A percentile compares a stretch with the other conserved stretches of the same genome.
Conservation (phyloP, 2,113 vertebrate species). For the Planiliza haematocheilus region DNA sequence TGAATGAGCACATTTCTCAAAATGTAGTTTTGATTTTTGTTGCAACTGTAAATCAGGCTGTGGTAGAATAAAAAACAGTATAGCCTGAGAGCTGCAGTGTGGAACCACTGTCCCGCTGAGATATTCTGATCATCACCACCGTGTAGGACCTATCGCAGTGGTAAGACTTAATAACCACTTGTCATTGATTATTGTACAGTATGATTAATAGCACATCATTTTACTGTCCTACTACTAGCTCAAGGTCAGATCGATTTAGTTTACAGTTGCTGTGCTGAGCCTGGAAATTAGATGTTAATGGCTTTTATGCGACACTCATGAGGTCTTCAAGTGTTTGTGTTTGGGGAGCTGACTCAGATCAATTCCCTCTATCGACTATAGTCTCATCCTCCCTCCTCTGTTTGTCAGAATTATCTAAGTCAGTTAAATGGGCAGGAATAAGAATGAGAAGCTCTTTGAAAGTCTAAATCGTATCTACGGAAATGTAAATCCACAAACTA, state of each 20-base stretch:
- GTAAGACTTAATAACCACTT: constrained; percentile 47
- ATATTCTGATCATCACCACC: not conserved
- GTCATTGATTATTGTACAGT: constrained; percentile 54
- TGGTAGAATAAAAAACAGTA: constrained; percentile 8
- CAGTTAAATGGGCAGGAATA: constrained; percentile 14
- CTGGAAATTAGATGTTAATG: constrained; percentile 53
- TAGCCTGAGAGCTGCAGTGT: not conserved
- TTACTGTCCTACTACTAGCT: constrained; percentile 21
- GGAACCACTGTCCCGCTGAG: not conserved
- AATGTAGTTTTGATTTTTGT: not conserved
- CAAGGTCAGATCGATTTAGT: constrained; percentile 65
- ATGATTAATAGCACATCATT: constrained; percentile 69
- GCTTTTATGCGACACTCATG: constrained; percentile 57
- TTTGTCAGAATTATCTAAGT: constrained; percentile 52
- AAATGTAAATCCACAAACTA: not conserved
- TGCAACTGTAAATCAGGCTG: not conserved
- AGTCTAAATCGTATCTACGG: constrained; percentile 24
- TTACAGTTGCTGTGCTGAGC: constrained; percentile 49
- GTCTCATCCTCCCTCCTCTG: constrained; percentile 28
- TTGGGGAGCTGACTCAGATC: constrained; percentile 36
- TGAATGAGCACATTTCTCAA: not conserved
- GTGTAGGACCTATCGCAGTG: not conserved
- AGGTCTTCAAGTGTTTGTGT: constrained; percentile 57
- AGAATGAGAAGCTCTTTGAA: constrained; percentile 15
- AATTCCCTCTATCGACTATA: constrained; percentile 35